Evolutionary conservation across 2,797 vertebrate species (phyloP).

Genomic region (Siniperca undulata): DNA sequence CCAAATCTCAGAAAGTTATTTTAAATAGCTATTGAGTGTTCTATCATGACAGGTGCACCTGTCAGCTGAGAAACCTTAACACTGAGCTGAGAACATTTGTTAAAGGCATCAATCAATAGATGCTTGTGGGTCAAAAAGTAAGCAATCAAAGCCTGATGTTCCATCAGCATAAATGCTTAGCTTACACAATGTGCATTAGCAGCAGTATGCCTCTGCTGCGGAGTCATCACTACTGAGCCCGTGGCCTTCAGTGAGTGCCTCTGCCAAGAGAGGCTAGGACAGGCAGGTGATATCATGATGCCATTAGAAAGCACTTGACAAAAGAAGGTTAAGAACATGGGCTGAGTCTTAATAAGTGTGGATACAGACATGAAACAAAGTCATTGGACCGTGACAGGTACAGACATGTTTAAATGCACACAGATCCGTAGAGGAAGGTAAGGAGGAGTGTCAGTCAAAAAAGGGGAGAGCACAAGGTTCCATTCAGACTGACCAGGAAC

Average conservation of each 20-base stretch:
- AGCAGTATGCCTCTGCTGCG: slow-evolving; percentile 41
- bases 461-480: background rate
- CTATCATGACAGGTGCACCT: background rate
- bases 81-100: slow-evolving; percentile 44
- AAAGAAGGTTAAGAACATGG: slow-evolving; percentile 21
- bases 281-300: slow-evolving; percentile 40
- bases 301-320: slow-evolving; percentile 22
- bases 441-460: background rate
- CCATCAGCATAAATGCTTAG: slow-evolving; percentile 68
- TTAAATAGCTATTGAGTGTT: slow-evolving; percentile 5
- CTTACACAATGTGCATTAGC: slow-evolving; percentile 61
- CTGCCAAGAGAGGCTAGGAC: background rate
- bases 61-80: slow-evolving; percentile 31
- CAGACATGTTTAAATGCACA: slow-evolving; percentile 24
- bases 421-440: background rate
- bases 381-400: background rate
- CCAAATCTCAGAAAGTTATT: background rate
- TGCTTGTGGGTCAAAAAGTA: slow-evolving; percentile 48
- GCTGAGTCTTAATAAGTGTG: slow-evolving; percentile 48
- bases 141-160: slow-evolving; percentile 57
- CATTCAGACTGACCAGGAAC: background rate
- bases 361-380: slow-evolving; percentile 35
- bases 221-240: slow-evolving; percentile 61
- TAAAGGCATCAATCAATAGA: slow-evolving; percentile 62
- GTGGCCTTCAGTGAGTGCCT: slow-evolving; percentile 14